These are phyloP conservation scores for Psittacara wagleri DNA, from an alignment of 2,113 vertebrate species.

Conservation along the genomic window DNA sequence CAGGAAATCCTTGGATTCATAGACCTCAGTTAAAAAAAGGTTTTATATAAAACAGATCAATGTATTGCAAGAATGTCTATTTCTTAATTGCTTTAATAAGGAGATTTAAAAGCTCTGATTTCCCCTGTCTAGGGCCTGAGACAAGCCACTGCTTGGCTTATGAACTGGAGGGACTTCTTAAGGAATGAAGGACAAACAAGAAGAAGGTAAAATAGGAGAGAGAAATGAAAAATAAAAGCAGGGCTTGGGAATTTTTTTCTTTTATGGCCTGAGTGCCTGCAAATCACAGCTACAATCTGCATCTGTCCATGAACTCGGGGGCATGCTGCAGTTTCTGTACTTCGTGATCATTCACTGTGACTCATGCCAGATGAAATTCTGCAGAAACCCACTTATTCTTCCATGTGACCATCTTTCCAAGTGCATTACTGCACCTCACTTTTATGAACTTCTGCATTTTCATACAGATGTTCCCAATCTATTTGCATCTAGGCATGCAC, in stretches of 20 bases:
- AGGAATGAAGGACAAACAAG: neutral
- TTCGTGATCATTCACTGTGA: neutral
- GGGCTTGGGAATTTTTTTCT: neutral
- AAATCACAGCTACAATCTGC: neutral
- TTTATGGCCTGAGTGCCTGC: neutral
- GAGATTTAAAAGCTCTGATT: neutral
- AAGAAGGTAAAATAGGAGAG: neutral
- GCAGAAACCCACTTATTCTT: neutral
- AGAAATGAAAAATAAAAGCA: neutral
- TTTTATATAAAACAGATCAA: neutral
- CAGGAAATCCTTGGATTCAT: neutral
- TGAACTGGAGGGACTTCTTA: neutral
- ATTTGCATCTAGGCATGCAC: neutral
- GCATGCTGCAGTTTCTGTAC: neutral
- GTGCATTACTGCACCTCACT: neutral
- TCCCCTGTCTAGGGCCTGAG: neutral
- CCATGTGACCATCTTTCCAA: conserved; percentile 4
- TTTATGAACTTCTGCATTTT: conserved; percentile 4
- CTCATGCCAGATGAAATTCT: neutral
- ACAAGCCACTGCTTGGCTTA: neutral
- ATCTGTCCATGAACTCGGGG: neutral
- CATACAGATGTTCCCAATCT: neutral
- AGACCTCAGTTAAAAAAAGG: neutral
- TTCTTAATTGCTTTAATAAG: neutral
- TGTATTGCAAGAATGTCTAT: neutral